Evolutionary conservation across 2,888 invertebrate species (phyloP), one percentile per base, ranked within the genome.

Genomic region (Xylophagus ater): DNA sequence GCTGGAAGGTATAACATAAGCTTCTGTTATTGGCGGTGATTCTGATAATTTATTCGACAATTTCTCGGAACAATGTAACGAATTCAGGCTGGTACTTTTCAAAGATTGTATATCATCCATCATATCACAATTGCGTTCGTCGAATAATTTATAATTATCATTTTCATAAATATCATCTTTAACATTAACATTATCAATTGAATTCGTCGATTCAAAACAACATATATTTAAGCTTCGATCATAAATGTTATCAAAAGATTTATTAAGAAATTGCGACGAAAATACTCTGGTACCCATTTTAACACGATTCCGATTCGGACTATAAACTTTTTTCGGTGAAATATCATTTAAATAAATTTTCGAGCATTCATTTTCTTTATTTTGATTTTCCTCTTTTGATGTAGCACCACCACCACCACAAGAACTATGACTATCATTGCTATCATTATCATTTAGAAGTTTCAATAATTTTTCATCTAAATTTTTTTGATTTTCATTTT

Each of bases 221-320:
- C 37, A 42, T 10, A 45, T 34, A 13, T 45, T 43, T 13, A 44
- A 26, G 3, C 41, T 28, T 30, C 41, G 43, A 13, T 47, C 47
- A 24, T 43, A 46, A 26, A 49, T 41, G 33, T 49, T 51, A 31
- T 51, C 51, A 34, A 46, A 45, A 6, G 51, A 51, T 43, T 49
- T 51, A 34, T 48, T 51, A 20, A 51, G 30, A 35, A 47, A 47
- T 38, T 48, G 47, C 20, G 50, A 40, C 18, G 49, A 49, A 51
- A 78, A 79, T 8, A 78, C 78, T 52, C 78, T 70, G 7, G 78
- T 79, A 8, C 80, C 82, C 81, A 81, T 81, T 66, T 80, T 80
- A 3, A 81, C 81, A 3, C 81, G 78, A 50, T 73, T 68, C 44
- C 78, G 67, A 49, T 77, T 66, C 21, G 71, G 69, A 44, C 70